Percentiles rank a stretch among this genome's conserved stretches.
Conservation (phyloP, 2,797 vertebrate genomes). For the Sphenopsis melanotis region DNA sequence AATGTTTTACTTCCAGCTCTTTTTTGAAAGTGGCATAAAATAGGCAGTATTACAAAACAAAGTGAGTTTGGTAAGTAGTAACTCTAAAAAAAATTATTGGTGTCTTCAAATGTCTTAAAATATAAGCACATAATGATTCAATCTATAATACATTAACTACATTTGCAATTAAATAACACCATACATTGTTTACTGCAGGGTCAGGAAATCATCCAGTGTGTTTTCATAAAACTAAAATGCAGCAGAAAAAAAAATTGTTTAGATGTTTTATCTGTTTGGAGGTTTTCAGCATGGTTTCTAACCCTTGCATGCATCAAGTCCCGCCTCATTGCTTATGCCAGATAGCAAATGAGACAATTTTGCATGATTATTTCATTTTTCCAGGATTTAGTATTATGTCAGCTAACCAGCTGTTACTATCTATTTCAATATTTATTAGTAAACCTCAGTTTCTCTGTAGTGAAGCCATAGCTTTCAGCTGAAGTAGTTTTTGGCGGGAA, state of each 20-base stretch:
- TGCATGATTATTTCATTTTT: neutral
- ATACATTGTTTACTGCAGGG: neutral
- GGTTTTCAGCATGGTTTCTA: neutral
- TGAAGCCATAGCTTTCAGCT: neutral
- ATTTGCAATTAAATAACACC: neutral
- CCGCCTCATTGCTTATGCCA: neutral
- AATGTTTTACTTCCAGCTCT: neutral
- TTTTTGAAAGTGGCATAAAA: neutral
- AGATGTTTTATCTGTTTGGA: neutral
- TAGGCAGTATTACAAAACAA: neutral
- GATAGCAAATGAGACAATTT: neutral
- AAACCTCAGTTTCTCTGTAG: neutral
- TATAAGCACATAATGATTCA: neutral
- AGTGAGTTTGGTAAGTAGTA: neutral
- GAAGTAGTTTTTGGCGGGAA: neutral
- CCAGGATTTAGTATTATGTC: neutral
- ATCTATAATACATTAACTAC: neutral
- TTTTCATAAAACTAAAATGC: neutral
- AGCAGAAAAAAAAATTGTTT: neutral
- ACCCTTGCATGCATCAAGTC: neutral
- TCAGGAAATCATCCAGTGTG: neutral
- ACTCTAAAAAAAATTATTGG: neutral
- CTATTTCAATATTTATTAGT: neutral
- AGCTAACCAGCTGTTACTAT: neutral
- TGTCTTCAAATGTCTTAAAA: neutral